phyloP scores from a whole-genome alignment of 2,888 invertebrate species.

The Argynnis bischoffii region DNA sequence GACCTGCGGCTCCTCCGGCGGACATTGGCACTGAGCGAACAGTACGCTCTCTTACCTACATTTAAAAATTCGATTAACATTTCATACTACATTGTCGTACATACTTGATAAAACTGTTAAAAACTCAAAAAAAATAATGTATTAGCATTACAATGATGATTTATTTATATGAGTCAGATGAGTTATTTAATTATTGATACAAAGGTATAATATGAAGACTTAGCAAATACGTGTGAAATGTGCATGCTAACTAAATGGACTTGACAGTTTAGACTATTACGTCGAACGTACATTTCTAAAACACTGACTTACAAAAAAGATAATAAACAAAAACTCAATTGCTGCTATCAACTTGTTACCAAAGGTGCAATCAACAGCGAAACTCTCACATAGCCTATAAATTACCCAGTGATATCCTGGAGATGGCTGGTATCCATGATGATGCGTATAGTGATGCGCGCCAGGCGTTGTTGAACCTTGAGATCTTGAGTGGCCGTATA shows the following conservation, averaged over 20 bases:
- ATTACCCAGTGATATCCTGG: constrained; percentile 90
- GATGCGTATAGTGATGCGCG: constrained; percentile 84
- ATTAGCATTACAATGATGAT: constrained; percentile 26
- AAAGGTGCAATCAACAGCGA: constrained; percentile 58
- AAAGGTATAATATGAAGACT: constrained; percentile 24
- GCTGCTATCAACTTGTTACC: constrained; percentile 55
- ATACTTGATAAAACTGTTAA: constrained; percentile 4
- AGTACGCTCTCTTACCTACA: constrained; percentile 95
- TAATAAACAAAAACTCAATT: constrained; percentile 50
- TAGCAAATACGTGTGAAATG: constrained; percentile 39
- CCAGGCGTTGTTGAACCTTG: constrained; percentile 85
- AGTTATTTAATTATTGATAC: constrained; percentile 13
- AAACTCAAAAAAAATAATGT: constrained; percentile 11
- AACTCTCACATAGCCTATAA: constrained; percentile 69
- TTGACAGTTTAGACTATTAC: constrained; percentile 44
- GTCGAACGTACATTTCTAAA: constrained; percentile 50
- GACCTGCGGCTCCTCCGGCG: constrained; percentile 74
- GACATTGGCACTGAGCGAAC: constrained; percentile 96
- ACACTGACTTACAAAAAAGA: constrained; percentile 61
- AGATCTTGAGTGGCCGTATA: constrained; percentile 84
- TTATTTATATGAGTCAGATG: constrained; percentile 8
- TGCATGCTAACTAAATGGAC: constrained; percentile 65
- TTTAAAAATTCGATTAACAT: constrained; percentile 23
- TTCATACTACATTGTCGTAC: not conserved
- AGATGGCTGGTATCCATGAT: constrained; percentile 87